Evolutionary conservation across 2,888 invertebrate genomes (phyloP).

Genomic region (Cosmorhoe ocellata): DNA sequence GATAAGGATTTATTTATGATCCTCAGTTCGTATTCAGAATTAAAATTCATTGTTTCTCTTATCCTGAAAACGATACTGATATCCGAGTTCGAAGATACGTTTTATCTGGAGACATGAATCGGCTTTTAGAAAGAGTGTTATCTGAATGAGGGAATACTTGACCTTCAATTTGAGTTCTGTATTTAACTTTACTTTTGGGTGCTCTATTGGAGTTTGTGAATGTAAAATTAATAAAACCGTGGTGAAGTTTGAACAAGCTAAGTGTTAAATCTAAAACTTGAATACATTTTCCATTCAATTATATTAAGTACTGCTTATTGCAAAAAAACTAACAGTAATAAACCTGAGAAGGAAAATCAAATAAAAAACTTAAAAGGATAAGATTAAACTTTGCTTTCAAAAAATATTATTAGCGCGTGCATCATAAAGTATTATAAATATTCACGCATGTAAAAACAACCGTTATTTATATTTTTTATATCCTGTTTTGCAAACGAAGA

Average conservation of each 20-base stretch:
- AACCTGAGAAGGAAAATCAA: too few species aligned
- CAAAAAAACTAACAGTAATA: too few species aligned
- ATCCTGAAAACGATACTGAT: conserved; percentile 70
- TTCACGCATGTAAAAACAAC: conserved; percentile 46
- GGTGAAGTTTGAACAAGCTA: too few species aligned
- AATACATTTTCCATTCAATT: too few species aligned
- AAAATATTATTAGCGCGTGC: conserved; percentile 31
- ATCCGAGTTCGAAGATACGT: conserved; percentile 69
- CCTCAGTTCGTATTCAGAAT: conserved; percentile 60
- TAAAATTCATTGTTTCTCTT: conserved; percentile 81
- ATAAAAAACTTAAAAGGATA: background rate
- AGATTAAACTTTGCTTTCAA: background rate
- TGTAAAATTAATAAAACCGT: conserved; percentile 14
- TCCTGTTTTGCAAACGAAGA: conserved; percentile 54
- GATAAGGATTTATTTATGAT: conserved; percentile 78
- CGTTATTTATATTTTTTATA: conserved; percentile 48
- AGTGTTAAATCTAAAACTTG: too few species aligned
- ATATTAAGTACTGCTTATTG: too few species aligned
- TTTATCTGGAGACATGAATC: conserved; percentile 78
- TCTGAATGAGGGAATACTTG: conserved; percentile 64
- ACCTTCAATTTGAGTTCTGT: conserved; percentile 50
- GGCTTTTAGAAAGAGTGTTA: conserved; percentile 70
- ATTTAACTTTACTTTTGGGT: conserved; percentile 49
- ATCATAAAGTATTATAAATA: conserved; percentile 38
- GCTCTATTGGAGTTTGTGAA: conserved; percentile 57